These are phyloP conservation scores for Coronaproctus castanopsis DNA, from an alignment of 2,888 invertebrate genomes.

Conservation along the genomic window DNA sequence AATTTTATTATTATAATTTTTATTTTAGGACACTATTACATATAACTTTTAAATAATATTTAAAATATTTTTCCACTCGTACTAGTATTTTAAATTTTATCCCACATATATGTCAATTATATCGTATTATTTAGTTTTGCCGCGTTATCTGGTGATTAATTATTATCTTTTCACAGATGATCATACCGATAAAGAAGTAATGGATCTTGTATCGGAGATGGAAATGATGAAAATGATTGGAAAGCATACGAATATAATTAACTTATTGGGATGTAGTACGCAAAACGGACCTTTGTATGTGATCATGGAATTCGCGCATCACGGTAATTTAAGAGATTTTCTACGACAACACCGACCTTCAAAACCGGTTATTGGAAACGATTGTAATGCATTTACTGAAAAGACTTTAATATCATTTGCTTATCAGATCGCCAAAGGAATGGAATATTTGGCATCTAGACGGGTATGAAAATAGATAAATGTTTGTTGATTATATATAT, in stretches of 20 bases:
- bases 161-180: conserved; percentile 58
- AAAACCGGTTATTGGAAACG: conserved; percentile 46
- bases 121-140: too few relatives aligned
- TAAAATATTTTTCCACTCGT: too few relatives aligned
- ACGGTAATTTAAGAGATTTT: conserved; percentile 87
- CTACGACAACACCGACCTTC: conserved; percentile 65
- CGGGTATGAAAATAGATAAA: conserved; percentile 51
- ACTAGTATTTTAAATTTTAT: too few relatives aligned
- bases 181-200: conserved; percentile 90
- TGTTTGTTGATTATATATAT: too few relatives aligned
- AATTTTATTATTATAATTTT: too few relatives aligned
- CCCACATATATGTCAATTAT: too few relatives aligned
- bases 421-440: conserved; percentile 89
- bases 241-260: conserved; percentile 94
- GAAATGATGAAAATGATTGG: conserved; percentile 99
- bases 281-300: conserved; percentile 76
- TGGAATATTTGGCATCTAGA: conserved; percentile 90
- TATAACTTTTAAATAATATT: too few relatives aligned
- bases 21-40: too few relatives aligned
- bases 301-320: conserved; percentile 69
- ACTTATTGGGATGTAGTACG: conserved; percentile 85
- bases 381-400: conserved; percentile 23
- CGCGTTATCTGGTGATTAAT: background rate
- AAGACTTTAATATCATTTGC: conserved; percentile 90
- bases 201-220: conserved; percentile 92